Base-by-base conservation (phyloP, 23 tunicate species). In the Halocynthia roretzi region DNA sequence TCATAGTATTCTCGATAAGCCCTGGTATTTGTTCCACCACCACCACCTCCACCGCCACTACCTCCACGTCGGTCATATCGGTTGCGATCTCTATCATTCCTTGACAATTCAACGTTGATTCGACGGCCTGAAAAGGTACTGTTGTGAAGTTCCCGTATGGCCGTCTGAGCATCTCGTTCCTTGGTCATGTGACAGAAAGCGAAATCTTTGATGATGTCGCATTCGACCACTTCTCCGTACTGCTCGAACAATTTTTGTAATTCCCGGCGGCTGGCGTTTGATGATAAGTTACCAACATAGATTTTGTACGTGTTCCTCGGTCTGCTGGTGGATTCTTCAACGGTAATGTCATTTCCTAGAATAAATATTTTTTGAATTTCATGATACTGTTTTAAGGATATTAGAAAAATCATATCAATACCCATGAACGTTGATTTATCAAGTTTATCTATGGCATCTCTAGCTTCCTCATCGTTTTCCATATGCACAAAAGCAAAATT, bases 181-280 rank as follows among this genome's bases (percentile, higher is more conserved):
- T 56, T 54, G 9, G 31, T 54, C 78, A 74, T 74, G 31, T 74
- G 78, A 53, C 55, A 62, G 21, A 74, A 74, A 8, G 78, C 78
- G 31, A 50, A 74, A 74, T 74, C 78, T 18, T 74, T 74, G 61
- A 74, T 74, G 61, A 74, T 74, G 63, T 74, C 78, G 31, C 78
- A 74, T 8, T 62, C 55, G 22, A 48, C 62, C 31, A 74, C 78
- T 52, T 74, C 78, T 54, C 78, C 78, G 21, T 50, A 74, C 14
- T 74, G 23, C 21, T 74, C 78, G 56, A 74, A 74, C 78, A 74
- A 12, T 18, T 74, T 74, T 54, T 74, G 60, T 15, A 74, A 54
- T 18, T 74, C 78, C 14, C 78, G 56, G 0, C 64, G 78, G 56
- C 31, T 54, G 14, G 78, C 78, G 31, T 62, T 14, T 8, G 78